Percentiles rank a stretch among this genome's conserved stretches.
These are phyloP conservation scores for Drosophila tsacasi DNA, from an alignment of 1,140 invertebrate species.

Conservation along the genomic window DNA sequence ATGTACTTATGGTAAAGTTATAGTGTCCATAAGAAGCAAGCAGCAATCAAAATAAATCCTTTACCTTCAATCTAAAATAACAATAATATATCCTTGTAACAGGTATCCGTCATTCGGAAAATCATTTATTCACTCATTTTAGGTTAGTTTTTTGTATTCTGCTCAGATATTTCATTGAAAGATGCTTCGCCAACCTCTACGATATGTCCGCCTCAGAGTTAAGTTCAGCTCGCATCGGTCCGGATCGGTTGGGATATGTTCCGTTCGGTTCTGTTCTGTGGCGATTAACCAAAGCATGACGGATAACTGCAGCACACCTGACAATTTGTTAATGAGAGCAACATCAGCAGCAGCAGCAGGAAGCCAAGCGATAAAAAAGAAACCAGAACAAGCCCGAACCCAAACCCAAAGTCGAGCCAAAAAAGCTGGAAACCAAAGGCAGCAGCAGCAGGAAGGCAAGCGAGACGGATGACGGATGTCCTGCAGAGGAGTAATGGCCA, in stretches of 20 bases:
- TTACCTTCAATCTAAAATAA: too few species aligned
- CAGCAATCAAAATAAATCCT: too few species aligned
- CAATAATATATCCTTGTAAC: not conserved
- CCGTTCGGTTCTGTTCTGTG: constrained; percentile 51
- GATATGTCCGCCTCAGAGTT: not conserved
- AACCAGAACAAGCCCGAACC: constrained; percentile 24
- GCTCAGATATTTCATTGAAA: constrained; percentile 6
- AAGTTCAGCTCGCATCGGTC: not conserved
- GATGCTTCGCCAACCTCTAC: constrained; percentile 12
- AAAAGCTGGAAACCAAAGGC: constrained; percentile 59
- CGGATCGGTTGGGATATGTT: not conserved
- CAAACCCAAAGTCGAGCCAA: constrained; percentile 3
- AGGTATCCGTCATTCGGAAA: not conserved
- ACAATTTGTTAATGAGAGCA: constrained; percentile 84
- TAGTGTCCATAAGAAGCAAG: too few species aligned
- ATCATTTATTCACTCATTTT: not conserved
- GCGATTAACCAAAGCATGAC: constrained; percentile 79
- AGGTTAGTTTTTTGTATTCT: not conserved
- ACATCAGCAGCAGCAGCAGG: constrained; percentile 67
- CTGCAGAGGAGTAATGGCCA: constrained; percentile 61
- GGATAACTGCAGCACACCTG: constrained; percentile 76
- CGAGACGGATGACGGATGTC: constrained; percentile 78
- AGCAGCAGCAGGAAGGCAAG: constrained; percentile 73
- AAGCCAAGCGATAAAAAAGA: constrained; percentile 77
- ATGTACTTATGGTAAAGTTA: too few species aligned